Base-by-base conservation (phyloP, 1,140 invertebrate species). In the Hycleus cichorii region DNA sequence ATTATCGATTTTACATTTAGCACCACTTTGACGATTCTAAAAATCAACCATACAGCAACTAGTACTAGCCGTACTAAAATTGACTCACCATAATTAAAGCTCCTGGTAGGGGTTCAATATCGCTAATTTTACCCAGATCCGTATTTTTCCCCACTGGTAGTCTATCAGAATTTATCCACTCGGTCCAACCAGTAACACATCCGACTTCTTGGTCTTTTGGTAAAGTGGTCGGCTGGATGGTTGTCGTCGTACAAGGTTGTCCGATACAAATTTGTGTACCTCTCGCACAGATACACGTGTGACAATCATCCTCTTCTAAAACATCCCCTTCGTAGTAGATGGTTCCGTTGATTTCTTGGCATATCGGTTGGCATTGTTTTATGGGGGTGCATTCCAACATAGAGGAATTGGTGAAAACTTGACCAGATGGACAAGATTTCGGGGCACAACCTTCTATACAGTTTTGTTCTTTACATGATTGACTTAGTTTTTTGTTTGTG, bases 381-480 rank as follows among this genome's bases (percentile, higher is more conserved):
- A 81, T 81, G 0, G 88, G 84, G 25, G 93, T 82, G 71, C 92
- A 95, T 42, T 88, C 83, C 0, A 76, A 69, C 4, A 82, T 78
- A 0, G 79, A 81, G 11, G 78, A 75, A 72, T 90, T 90, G n/a
- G 77, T 76, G 68, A 87, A 90, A 1, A 89, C 83, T 46, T 82
- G 75, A 45, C 80, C 86, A 38, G 80, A 75, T 1, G 85, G 81
- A 65, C 92, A 95, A 0, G 83, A 75, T 62, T 89, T 86, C 1
- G 80, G 74, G 46, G 82, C 77, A 74, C 90, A 92, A 6, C 86
- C 90, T 77, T 92, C 89, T 24, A 91, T 78, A 59, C 89, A 93
- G 12, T 81, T 80, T 56, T 93, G 87, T 38, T 84, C 77, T 24
- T 79, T 76, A 65, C 90, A 93, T 47, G 83, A 59, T 74, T 52